These are phyloP conservation scores for Cephalopholis sonnerati DNA, from an alignment of 2,113 vertebrate species.

Conservation along the genomic window DNA sequence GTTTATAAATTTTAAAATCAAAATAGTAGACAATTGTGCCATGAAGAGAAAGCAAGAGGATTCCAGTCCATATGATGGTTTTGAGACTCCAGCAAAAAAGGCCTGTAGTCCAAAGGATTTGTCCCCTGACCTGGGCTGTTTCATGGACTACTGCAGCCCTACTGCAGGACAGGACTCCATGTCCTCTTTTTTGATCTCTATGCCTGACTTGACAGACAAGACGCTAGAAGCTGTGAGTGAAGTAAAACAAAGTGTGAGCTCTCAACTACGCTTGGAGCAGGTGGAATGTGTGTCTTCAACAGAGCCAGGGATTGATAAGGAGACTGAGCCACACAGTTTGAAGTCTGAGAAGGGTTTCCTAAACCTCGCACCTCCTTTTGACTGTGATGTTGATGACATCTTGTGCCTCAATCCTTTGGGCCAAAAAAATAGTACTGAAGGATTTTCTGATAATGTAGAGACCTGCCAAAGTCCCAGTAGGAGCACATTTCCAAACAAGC, in stretches of 20 bases:
- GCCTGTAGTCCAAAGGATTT: background rate
- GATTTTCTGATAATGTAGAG: background rate
- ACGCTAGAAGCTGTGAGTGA: background rate
- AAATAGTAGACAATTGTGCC: background rate
- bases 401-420: conserved; percentile 59
- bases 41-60: conserved; percentile 55
- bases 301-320: background rate
- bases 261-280: background rate
- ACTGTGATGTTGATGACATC: conserved; percentile 51
- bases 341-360: background rate
- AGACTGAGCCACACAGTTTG: background rate
- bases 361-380: conserved; percentile 31
- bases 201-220: background rate
- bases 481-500: background rate
- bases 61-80: conserved; percentile 24
- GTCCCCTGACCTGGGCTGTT: conserved; percentile 66
- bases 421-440: background rate
- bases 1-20: conserved; percentile 58
- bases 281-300: background rate
- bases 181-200: background rate
- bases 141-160: conserved; percentile 33
- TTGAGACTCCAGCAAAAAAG: conserved; percentile 60
- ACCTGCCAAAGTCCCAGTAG: too few relatives aligned
- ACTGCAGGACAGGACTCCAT: background rate
- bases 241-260: background rate